Base-by-base conservation (phyloP, 2,113 vertebrate genomes). In the Sebastes fasciatus region DNA sequence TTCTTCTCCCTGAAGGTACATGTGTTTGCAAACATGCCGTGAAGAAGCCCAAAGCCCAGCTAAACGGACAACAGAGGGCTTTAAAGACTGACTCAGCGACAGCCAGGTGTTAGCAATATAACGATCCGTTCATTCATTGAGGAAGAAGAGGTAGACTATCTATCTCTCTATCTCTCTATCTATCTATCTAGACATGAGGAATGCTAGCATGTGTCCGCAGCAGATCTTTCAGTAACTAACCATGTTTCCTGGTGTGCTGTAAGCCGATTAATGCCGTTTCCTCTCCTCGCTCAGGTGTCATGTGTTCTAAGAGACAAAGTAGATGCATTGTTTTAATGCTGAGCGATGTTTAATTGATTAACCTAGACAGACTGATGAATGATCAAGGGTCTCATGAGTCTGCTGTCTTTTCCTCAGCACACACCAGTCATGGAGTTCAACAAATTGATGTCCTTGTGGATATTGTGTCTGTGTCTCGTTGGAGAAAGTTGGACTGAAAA, bases 361-460 rank as follows among this genome's bases (percentile, higher is more conserved):
- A 55, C 14, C 1, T 17, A 1, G 16, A 49, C 16, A 42, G 34
- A 54, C 34, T 34, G 34, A 34, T 34, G 2, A 43, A 8, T 46
- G 6, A 40, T 48, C 43, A 26, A 34, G 8, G 45, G 40, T 52
- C 42, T n/a, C 0, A 68, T 9, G 7, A 3, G 1, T 84, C 4
- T 69, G 1, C 7, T 67, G 21, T 9, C 13, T 14, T 1, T 54
- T 6, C 70, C 7, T 78, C 74, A 92, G 90, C 65, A 51, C 34
- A 77, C 85, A 85, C 70, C 82, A 93, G 83, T 49, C 88, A 96
- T 95, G 95, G 94, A 95, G 82, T 91, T 92, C 63, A 91, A 87
- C 82, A 94, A 86, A 85, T 68, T 89, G 55, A 72, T 92, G 81
- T 89, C 90, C 74, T 79, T 95, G 62, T 96, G 94, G 95, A 94